phyloP scores from a whole-genome alignment of 2,113 vertebrate species.

The Lynx canadensis region DNA sequence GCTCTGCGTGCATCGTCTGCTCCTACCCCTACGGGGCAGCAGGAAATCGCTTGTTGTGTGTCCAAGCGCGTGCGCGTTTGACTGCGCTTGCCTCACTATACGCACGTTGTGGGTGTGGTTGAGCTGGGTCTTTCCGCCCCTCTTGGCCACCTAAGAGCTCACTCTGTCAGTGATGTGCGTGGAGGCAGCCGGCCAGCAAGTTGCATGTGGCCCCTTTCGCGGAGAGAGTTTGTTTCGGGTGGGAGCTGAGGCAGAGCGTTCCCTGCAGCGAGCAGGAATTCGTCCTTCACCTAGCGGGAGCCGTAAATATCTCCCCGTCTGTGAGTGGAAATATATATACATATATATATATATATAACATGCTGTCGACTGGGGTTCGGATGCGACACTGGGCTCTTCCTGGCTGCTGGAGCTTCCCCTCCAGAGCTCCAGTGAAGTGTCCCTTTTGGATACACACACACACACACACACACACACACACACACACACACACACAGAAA shows the following conservation, averaged over 20 bases:
- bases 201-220: background rate
- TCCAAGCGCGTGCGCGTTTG: background rate
- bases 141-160: background rate
- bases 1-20: background rate
- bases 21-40: background rate
- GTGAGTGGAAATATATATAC: conserved; percentile 37
- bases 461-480: background rate
- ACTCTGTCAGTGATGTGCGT: background rate
- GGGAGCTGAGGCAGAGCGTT: conserved; percentile 36
- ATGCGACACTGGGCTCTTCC: background rate
- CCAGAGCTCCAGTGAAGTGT: background rate
- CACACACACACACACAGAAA: background rate
- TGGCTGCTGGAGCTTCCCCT: conserved; percentile 1
- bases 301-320: conserved; percentile 68
- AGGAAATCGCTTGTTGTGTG: background rate
- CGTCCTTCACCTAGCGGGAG: conserved; percentile 66
- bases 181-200: background rate
- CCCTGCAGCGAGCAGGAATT: conserved; percentile 59
- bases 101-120: background rate
- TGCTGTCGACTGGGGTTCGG: background rate
- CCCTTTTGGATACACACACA: background rate
- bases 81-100: background rate
- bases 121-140: background rate
- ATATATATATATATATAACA: background rate
- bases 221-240: conserved; percentile 30